A percentile compares a stretch with the other conserved stretches of the same genome.
phyloP scores from a whole-genome alignment of 2,888 invertebrate species.

The Chirona hameri region DNA sequence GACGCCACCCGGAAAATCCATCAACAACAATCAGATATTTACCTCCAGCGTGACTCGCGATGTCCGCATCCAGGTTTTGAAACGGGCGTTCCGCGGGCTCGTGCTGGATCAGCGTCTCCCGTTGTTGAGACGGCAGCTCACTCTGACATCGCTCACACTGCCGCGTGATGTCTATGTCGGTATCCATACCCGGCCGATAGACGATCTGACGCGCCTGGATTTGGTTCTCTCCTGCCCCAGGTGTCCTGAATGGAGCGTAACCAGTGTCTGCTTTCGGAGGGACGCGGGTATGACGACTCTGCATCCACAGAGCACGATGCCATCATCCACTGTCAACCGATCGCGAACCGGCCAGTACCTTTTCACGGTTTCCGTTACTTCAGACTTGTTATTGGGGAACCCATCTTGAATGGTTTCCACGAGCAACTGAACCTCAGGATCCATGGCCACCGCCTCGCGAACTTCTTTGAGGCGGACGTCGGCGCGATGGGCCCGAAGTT shows the following conservation, averaged over 20 bases:
- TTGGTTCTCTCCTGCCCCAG: background rate
- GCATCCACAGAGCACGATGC: background rate
- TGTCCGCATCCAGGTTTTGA: background rate
- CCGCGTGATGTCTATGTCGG: background rate
- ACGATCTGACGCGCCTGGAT: background rate
- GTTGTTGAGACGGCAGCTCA: background rate
- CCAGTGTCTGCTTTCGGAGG: background rate
- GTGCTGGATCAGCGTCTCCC: background rate
- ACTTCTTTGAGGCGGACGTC: background rate
- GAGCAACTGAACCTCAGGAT: background rate
- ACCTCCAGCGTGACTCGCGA: background rate
- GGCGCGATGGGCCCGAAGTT: too few relatives aligned
- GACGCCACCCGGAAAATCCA: background rate
- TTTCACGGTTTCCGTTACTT: background rate
- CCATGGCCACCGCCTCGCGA: too few relatives aligned
- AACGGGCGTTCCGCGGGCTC: background rate
- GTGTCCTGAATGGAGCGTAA: background rate
- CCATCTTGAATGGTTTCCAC: background rate
- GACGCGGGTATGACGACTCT: background rate
- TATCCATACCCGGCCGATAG: background rate
- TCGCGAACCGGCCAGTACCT: background rate
- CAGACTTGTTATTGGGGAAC: background rate
- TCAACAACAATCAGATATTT: background rate
- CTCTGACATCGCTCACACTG: background rate
- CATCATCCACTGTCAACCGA: background rate